Conservation (phyloP, 2,113 vertebrate genomes). For the Clinocottus analis region DNA sequence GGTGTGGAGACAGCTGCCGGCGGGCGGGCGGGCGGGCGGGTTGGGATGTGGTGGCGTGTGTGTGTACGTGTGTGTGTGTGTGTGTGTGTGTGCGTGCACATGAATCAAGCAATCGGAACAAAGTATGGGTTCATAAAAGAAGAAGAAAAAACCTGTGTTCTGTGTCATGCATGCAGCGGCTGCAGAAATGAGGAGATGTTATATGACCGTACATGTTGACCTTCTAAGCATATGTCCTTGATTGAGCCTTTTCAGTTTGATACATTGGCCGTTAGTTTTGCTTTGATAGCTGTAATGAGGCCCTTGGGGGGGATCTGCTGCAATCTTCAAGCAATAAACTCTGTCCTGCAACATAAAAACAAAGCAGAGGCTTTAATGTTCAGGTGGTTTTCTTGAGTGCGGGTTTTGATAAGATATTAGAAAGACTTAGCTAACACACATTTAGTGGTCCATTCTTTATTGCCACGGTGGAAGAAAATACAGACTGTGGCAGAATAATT, state of each 20-base stretch:
- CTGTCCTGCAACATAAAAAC: constrained; percentile 59
- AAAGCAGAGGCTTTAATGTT: constrained; percentile 42
- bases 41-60: constrained; percentile 18
- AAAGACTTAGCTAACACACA: constrained; percentile 13
- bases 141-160: not conserved
- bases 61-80: constrained; percentile 4
- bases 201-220: constrained; percentile 45
- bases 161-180: not conserved
- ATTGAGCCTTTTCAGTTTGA: constrained; percentile 56
- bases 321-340: constrained; percentile 67
- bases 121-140: constrained; percentile 5
- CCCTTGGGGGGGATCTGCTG: constrained; percentile 61
- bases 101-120: constrained; percentile 34
- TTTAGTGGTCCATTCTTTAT: constrained; percentile 5
- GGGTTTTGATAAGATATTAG: constrained; percentile 21
- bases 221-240: constrained; percentile 57
- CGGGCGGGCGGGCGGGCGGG: constrained; percentile 33
- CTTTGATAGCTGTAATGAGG: constrained; percentile 69
- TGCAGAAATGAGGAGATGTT: constrained; percentile 12
- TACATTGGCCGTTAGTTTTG: constrained; percentile 63
- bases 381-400: constrained; percentile 45
- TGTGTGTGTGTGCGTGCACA: not conserved
- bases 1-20: constrained; percentile 59
- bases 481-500: not conserved
- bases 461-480: not conserved